phyloP scores from a whole-genome alignment of 2,888 invertebrate species.

The Salticus scenicus region DNA sequence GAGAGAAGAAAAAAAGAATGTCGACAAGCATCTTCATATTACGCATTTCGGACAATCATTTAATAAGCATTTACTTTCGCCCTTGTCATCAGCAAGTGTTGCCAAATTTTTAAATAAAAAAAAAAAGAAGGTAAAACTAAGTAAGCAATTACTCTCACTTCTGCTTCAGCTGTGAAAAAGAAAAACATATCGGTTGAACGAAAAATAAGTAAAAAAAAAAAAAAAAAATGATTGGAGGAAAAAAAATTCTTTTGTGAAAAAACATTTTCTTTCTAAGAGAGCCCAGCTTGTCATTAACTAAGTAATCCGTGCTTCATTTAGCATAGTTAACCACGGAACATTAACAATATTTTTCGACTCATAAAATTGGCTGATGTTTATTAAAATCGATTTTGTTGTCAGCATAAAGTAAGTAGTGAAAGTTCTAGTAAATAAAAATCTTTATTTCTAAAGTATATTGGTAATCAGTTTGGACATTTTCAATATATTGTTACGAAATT shows the following conservation, averaged over 20 bases:
- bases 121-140: background rate
- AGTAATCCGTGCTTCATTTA: constrained; percentile 55
- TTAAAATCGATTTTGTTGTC: no score
- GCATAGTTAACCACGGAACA: constrained; percentile 9
- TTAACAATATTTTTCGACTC: background rate
- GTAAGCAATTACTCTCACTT: constrained; percentile 6
- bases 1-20: constrained; percentile 26
- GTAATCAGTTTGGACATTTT: no score
- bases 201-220: background rate
- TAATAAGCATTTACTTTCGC: constrained; percentile 31
- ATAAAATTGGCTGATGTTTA: background rate
- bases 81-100: constrained; percentile 54
- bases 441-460: no score
- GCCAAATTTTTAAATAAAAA: constrained; percentile 42
- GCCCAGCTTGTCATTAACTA: constrained; percentile 54
- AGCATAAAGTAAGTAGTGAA: no score
- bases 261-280: constrained; percentile 62
- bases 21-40: background rate
- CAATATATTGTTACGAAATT: no score
- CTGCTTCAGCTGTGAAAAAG: background rate
- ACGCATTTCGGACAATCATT: background rate
- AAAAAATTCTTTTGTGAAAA: constrained; percentile 48
- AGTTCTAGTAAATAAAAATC: no score
- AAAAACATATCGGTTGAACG: background rate
- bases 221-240: constrained; percentile 1